Evolutionary conservation across 2,113 vertebrate genomes (phyloP).

Genomic region (Vireo altiloquus): DNA sequence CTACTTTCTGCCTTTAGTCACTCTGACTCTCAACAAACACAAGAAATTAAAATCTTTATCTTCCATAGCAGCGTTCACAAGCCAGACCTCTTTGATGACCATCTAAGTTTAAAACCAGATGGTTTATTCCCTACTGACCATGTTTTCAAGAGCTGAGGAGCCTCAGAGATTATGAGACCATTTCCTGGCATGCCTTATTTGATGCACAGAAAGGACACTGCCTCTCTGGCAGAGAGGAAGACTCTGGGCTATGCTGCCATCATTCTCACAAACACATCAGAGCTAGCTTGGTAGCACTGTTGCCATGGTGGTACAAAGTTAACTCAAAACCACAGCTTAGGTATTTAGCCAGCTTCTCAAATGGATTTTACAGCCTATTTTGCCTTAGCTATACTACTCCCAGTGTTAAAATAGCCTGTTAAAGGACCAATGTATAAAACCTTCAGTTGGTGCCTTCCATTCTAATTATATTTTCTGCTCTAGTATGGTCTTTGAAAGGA

Average conservation of each 20-base stretch:
- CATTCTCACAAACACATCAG: neutral
- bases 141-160: neutral
- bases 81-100: neutral
- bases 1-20: neutral
- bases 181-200: neutral
- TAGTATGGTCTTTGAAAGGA: neutral
- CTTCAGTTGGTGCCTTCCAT: neutral
- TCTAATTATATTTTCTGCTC: neutral
- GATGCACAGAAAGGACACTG: neutral
- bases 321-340: neutral
- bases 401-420: neutral
- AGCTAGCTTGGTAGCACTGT: neutral
- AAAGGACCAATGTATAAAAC: neutral
- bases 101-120: neutral
- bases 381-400: neutral
- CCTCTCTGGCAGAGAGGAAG: neutral
- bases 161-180: neutral
- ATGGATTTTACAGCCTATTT: neutral
- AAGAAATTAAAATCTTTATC: neutral
- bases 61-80: neutral
- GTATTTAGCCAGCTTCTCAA: neutral
- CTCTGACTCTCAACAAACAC: neutral
- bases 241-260: neutral
- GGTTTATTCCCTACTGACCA: neutral
- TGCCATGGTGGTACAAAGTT: neutral